These are phyloP conservation scores for Turritopsis dohrnii DNA, from an alignment of 30 jellyfish, hydroid and myxozoan genomes.

Conservation along the genomic window DNA sequence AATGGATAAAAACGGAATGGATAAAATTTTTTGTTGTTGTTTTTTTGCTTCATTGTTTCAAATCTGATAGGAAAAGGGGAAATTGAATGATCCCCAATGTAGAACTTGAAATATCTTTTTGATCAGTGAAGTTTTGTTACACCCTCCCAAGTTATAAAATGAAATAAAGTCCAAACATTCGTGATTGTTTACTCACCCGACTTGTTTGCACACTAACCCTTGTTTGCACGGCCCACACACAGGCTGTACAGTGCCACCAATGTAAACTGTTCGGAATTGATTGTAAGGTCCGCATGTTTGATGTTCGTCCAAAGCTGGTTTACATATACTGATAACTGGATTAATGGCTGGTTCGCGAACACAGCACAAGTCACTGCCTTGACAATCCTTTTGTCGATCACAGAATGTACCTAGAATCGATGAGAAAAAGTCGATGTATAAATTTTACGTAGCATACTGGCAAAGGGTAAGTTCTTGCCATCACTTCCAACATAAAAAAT, in stretches of 20 bases:
- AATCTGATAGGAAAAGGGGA: too few species aligned
- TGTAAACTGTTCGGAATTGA: slow-evolving; percentile 80
- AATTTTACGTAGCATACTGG: background rate
- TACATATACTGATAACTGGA: slow-evolving; percentile 84
- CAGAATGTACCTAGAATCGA: slow-evolving; percentile 69
- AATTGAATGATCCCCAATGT: background rate
- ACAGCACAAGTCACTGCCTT: slow-evolving; percentile 75
- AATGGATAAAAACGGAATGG: too few species aligned
- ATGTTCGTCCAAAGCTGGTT: slow-evolving; percentile 85
- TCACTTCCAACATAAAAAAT: too few species aligned
- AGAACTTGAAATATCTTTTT: background rate
- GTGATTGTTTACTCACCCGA: slow-evolving; percentile 84
- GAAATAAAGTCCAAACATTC: too few species aligned
- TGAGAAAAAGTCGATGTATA: background rate
- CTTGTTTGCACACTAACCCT: slow-evolving; percentile 92
- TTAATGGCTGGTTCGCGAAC: slow-evolving; percentile 94
- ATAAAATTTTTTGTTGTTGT: too few species aligned
- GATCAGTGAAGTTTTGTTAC: too few species aligned
- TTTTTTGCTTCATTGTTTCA: too few species aligned
- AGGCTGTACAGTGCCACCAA: slow-evolving; percentile 87
- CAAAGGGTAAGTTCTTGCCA: background rate
- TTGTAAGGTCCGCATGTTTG: slow-evolving; percentile 88
- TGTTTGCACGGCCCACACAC: slow-evolving; percentile 93
- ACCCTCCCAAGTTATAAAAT: too few species aligned
- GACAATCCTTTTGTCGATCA: slow-evolving; percentile 89